Evolutionary conservation across 1,140 invertebrate species (phyloP).

Genomic region (Diploscapter pachys): DNA sequence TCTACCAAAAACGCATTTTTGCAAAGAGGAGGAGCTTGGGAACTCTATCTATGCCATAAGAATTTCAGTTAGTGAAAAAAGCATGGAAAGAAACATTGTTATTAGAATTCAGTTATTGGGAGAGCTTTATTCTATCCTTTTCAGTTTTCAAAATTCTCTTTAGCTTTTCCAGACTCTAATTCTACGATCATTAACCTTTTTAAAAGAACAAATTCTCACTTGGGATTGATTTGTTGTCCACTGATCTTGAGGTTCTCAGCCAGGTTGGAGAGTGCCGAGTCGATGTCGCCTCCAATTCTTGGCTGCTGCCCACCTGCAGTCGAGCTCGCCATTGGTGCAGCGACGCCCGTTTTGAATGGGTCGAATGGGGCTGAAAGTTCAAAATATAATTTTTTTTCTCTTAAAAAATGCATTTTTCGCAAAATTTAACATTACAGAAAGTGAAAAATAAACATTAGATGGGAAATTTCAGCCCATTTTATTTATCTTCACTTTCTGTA

Average conservation of each 20-base stretch:
- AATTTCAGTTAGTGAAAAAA: conserved; percentile 10
- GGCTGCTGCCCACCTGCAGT: conserved; percentile 9
- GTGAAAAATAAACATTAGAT: not conserved
- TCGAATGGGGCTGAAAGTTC: conserved; percentile 12
- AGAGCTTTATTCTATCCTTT: not conserved
- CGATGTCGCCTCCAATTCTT: conserved; percentile 28
- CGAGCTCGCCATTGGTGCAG: too few relatives aligned
- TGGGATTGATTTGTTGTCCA: conserved; percentile 16
- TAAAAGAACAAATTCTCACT: not conserved
- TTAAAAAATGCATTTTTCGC: not conserved
- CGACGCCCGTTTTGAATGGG: conserved; percentile 6
- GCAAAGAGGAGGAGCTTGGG: too few relatives aligned
- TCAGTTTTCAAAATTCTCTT: not conserved
- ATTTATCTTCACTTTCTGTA: too few relatives aligned
- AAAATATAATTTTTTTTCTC: too few relatives aligned
- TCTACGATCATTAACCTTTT: too few relatives aligned
- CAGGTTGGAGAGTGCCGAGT: conserved; percentile 26
- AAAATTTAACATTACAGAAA: conserved; percentile 11
- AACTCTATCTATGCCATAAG: too few relatives aligned
- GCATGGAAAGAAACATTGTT: conserved; percentile 6
- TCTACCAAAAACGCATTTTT: too few relatives aligned
- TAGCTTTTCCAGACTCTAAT: too few relatives aligned
- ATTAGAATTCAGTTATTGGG: too few relatives aligned
- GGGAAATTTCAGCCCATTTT: too few relatives aligned
- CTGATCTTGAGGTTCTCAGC: conserved; percentile 32